Conservation (phyloP, 2,797 vertebrate genomes). For the Mallotus villosus region DNA sequence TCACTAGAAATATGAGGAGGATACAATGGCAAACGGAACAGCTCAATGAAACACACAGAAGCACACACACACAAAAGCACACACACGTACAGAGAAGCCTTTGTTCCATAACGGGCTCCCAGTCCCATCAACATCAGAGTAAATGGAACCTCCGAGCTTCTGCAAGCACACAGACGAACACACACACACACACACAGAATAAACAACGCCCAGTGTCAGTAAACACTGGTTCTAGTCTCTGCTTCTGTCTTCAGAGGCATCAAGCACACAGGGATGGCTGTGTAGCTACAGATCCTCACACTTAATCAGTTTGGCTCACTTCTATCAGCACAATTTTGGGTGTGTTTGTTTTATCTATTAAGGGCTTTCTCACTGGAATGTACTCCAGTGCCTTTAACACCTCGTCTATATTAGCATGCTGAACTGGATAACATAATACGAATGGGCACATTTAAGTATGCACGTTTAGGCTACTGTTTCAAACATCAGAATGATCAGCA, state of each 20-base stretch:
- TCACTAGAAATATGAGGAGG: background rate
- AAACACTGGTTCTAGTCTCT: slow-evolving; percentile 32
- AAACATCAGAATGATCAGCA: background rate
- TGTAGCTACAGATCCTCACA: slow-evolving; percentile 35
- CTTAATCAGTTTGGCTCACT: slow-evolving; percentile 13
- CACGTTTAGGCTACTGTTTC: background rate
- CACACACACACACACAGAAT: slow-evolving; percentile 19
- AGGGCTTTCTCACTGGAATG: background rate
- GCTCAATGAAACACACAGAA: slow-evolving; percentile 7
- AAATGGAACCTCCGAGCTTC: slow-evolving; percentile 27
- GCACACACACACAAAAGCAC: background rate
- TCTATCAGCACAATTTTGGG: background rate
- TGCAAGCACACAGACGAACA: slow-evolving; percentile 36
- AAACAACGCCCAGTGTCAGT: slow-evolving; percentile 48
- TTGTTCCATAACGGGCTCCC: slow-evolving; percentile 44
- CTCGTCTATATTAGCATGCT: background rate
- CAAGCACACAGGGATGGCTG: slow-evolving; percentile 17
- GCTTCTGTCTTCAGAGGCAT: slow-evolving; percentile 8
- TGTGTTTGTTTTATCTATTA: background rate
- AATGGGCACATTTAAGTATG: background rate
- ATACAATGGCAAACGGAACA: slow-evolving; percentile 22
- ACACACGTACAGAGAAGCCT: slow-evolving; percentile 44
- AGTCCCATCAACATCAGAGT: slow-evolving; percentile 41
- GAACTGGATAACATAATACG: background rate
- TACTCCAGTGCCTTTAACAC: background rate